phyloP scores from a whole-genome alignment of 2,888 invertebrate species.

The Mylabris sibirica region DNA sequence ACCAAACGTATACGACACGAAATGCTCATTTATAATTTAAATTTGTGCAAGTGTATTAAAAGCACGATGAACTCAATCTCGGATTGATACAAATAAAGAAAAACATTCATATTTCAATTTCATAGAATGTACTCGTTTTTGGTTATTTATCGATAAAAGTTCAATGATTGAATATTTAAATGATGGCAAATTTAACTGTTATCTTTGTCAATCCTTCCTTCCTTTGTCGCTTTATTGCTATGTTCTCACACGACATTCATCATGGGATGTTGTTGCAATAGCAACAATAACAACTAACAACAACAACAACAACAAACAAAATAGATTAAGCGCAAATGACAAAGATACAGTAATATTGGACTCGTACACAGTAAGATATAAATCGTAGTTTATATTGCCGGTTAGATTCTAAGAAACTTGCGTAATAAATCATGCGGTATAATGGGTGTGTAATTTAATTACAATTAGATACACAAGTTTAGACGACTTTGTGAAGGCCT shows the following conservation, averaged over 20 bases:
- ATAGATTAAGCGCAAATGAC: slow-evolving; percentile 39
- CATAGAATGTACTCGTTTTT: neutral
- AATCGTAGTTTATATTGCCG: slow-evolving; percentile 51
- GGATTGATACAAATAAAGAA: neutral
- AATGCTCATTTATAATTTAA: slow-evolving; percentile 58
- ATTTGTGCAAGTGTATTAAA: slow-evolving; percentile 51
- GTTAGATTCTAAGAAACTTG: slow-evolving; percentile 49
- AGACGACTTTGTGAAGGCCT: slow-evolving; percentile 41
- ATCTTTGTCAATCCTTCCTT: neutral
- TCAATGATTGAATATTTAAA: neutral
- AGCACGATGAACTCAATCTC: slow-evolving; percentile 42
- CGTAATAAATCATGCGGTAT: slow-evolving; percentile 54
- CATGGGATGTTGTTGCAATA: slow-evolving; percentile 1
- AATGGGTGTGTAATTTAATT: slow-evolving; percentile 57
- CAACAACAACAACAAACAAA: slow-evolving; percentile 23
- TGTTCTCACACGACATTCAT: slow-evolving; percentile 1
- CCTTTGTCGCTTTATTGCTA: neutral
- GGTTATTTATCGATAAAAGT: neutral
- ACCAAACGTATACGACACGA: slow-evolving; percentile 54
- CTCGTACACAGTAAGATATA: slow-evolving; percentile 39
- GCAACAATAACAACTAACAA: slow-evolving; percentile 5
- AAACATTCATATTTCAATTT: neutral
- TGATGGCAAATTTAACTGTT: neutral
- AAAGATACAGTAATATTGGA: slow-evolving; percentile 39
- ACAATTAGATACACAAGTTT: slow-evolving; percentile 56